Base-by-base conservation (phyloP, 2,113 vertebrate species). In the Vulpes ferrilata region DNA sequence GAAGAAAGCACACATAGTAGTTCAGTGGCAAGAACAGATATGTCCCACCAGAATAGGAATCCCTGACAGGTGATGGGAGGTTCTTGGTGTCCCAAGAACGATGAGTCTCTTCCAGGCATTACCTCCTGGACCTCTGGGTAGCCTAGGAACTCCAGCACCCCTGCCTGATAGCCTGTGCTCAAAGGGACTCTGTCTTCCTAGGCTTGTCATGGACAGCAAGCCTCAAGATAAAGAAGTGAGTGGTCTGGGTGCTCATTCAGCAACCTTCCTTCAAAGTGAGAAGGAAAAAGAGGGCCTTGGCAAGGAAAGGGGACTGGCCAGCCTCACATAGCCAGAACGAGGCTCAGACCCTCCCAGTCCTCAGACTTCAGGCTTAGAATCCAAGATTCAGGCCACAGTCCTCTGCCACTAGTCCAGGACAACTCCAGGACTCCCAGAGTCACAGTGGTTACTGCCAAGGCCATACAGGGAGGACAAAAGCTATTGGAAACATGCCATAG, bases 41-140 rank as follows among this genome's bases (percentile, higher is more conserved):
- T 59, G 83, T 59, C 55, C 60, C 57, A 35, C 59, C 59, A 79
- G 86, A 62, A 20, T 7, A 3, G 71, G 81, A 53, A 65, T 74
- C 95, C 76, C 76, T 91, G 90, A 83, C 20, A 23, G 84, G 86
- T 92, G 62, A 74, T 20, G 38, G 71, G 84, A 60, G 57, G 19
- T 57, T 84, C 82, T 62, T 16, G 32, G 51, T 51, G 13, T 53
- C 38, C 69, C 88, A 65, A 81, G 93, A 95, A 97, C 62, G 87
- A 71, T 64, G 17, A 48, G 38, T n/a, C 38, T 80, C 87, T 93
- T 95, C 90, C 96, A 91, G 88, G 83, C 97, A 92, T 97, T 93
- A 69, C 51, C 78, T 71, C 62, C 59, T 12, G 5, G 16, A 60
- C 22, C 22, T 57, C 87, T n/a, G 27, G 76, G 78, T 93, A 83